Evolutionary conservation across 2,797 vertebrate genomes (phyloP), one percentile per base, ranked within the genome.

Genomic region (Varecia variegata): DNA sequence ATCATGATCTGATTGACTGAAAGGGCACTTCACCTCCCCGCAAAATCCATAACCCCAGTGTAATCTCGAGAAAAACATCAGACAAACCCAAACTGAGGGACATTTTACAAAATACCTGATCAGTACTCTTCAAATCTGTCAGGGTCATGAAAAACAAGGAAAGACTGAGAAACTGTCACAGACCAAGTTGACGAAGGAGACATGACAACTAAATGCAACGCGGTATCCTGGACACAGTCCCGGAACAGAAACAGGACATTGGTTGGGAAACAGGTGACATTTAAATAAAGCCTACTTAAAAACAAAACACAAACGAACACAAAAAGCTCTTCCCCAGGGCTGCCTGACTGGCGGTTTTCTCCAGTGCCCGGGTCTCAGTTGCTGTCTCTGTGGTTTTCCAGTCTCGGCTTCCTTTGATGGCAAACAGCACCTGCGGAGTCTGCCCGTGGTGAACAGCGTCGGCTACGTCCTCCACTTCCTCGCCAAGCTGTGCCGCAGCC

Each of bases 401-500:
- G 99, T 99, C 98, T 98, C 99, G 97, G 99, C 99, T 79, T 99
- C 99, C 45, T 99, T 99, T 97, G 99, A 99, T 47, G 99, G 99
- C 65, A 99, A 99, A 96, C 99, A 99, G 98, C 99, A 99, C 95
- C 98, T 99, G 79, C 98, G 99, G 98, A 99, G 98, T 97, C 98
- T 99, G 97, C 99, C 99, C 0, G 99, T 99, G 80, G 99, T 99
- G 97, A 99, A 99, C 98, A 99, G 99, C 93, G 98, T 99, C 0
- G 99, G 99, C 74, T 99, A 99, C 0, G 99, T 99, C 95, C 99
- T 99, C 80, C 99, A 99, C 88, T 99, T 99, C 97, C 99, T 99
- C 93, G 99, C 99, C 99, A 99, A 99, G 98, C 99, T 99, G 54
- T 99, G 99, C 87, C 99, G 99, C 97, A 99, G 99, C 97, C 98